Evolutionary conservation across 1,140 invertebrate species (phyloP), one percentile per base, ranked within the genome.

Genomic region (Elysia chlorotica): DNA sequence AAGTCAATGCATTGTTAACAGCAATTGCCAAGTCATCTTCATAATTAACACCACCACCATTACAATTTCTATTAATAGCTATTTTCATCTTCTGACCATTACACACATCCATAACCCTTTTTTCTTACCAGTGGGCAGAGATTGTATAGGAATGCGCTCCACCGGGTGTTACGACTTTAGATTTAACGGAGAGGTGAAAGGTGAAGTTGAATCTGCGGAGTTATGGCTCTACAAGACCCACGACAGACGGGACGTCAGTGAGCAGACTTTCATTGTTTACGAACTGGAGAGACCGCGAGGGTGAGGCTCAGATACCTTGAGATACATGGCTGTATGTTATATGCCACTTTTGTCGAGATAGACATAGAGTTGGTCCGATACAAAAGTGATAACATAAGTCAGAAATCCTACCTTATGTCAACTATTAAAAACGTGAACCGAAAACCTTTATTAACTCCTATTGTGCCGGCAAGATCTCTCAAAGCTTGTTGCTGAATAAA

Each of bases 141-240:
- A 68, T 53, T 68, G 65, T 25, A 31, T 68, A 1, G 37, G 23
- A 17, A 2, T n/a, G 2, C 14, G 37, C 4, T n/a, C n/a, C 25
- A 54, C 65, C 5, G 65, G 65, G 21, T 68, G 65, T 35, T 68
- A 68, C 30, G 19, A 10, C 5, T 68, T 68, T 53, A 56, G 23
- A 5, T 41, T 68, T 2, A 56, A 53, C 17, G 38, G 65, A 5
- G 33, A 28, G 25, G 3, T 68, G 28, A 68, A 30, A 30, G 48
- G 25, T 2, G 65, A 54, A n/a, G 48, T 68, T 25, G 65, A 25
- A 19, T 23, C 37, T 23, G 65, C 65, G 1, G 14, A 68, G 48
- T 30, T 68, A 14, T 68, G 65, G 65, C 30, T 68, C 25, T 68
- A 54, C 48, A 68, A 68, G 35, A 54, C 41, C n/a, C 23, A 21